Conservation (phyloP, 1,140 invertebrate genomes). For the Musca domestica region DNA sequence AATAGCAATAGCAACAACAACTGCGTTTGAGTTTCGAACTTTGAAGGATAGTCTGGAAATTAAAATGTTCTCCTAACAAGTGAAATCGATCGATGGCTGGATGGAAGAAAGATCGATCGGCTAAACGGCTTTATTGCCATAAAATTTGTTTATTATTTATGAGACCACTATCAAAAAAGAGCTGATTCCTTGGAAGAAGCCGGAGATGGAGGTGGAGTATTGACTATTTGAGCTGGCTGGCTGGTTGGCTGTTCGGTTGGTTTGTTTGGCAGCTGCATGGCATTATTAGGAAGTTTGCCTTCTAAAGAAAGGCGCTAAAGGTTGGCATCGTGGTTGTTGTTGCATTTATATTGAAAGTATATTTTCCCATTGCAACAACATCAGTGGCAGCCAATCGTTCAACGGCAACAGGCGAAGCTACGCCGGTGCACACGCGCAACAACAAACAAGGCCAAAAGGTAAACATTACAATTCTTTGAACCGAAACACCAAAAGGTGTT, state of each 20-base stretch:
- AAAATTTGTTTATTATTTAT: constrained; percentile 19
- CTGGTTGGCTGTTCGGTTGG: too few relatives aligned
- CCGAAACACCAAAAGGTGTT: constrained; percentile 11
- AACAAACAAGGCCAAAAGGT: constrained; percentile 21
- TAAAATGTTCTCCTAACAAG: constrained; percentile 8
- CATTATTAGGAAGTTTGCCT: too few relatives aligned
- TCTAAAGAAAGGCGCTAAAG: constrained; percentile 15
- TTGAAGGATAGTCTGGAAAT: too few relatives aligned
- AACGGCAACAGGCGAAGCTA: not conserved
- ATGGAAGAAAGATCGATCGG: constrained; percentile 1
- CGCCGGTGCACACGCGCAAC: not conserved
- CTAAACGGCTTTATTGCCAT: not conserved
- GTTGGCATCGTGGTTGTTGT: not conserved
- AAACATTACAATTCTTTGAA: constrained; percentile 19
- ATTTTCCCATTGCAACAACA: not conserved
- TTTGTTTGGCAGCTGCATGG: too few relatives aligned
- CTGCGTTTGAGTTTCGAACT: too few relatives aligned
- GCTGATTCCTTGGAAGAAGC: not conserved
- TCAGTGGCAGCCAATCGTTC: not conserved
- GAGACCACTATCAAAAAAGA: not conserved
- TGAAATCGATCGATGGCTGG: constrained; percentile 2
- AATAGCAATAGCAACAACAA: too few relatives aligned
- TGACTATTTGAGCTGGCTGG: too few relatives aligned
- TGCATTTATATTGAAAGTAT: not conserved
- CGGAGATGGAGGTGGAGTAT: not conserved